Percentiles rank a stretch among this genome's conserved stretches.
These are phyloP conservation scores for Gobionotothen gibberifrons DNA, from an alignment of 2,797 vertebrate genomes.

Conservation along the genomic window DNA sequence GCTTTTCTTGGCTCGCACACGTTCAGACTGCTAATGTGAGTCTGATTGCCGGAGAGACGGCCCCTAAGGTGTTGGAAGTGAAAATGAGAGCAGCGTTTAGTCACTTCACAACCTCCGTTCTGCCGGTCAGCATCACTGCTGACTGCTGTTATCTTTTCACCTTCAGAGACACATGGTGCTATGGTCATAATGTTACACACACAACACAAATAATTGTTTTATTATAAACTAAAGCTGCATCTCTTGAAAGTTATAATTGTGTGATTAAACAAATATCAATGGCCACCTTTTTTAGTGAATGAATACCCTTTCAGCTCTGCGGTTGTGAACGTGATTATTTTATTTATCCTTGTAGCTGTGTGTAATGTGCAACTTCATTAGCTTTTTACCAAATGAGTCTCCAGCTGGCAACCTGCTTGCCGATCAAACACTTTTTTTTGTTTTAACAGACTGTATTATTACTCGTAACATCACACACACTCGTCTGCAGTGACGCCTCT, in stretches of 20 bases:
- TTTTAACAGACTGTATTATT: constrained; percentile 72
- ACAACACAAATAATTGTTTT: neutral
- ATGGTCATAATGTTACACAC: neutral
- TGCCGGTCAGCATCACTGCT: constrained; percentile 19
- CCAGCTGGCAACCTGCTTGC: constrained; percentile 35
- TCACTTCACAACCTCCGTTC: constrained; percentile 21
- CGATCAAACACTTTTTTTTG: constrained; percentile 62
- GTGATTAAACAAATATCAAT: constrained; percentile 14
- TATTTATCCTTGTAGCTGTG: neutral
- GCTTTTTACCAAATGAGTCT: constrained; percentile 17
- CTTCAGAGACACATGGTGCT: neutral
- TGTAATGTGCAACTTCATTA: constrained; percentile 24
- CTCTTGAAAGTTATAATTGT: constrained; percentile 7
- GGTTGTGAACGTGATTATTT: constrained; percentile 24
- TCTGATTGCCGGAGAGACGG: neutral
- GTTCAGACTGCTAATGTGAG: constrained; percentile 22
- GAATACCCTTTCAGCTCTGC: constrained; percentile 13
- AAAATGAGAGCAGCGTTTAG: constrained; percentile 43
- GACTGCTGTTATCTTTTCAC: constrained; percentile 17
- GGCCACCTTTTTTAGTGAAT: constrained; percentile 1
- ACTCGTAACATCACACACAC: constrained; percentile 47
- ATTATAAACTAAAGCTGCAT: neutral
- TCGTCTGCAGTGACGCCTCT: constrained; percentile 28
- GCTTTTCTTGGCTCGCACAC: constrained; percentile 7
- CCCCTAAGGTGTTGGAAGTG: constrained; percentile 30